Base-by-base conservation (phyloP, 2,797 vertebrate species). In the Petrocephalus schoutedeni region DNA sequence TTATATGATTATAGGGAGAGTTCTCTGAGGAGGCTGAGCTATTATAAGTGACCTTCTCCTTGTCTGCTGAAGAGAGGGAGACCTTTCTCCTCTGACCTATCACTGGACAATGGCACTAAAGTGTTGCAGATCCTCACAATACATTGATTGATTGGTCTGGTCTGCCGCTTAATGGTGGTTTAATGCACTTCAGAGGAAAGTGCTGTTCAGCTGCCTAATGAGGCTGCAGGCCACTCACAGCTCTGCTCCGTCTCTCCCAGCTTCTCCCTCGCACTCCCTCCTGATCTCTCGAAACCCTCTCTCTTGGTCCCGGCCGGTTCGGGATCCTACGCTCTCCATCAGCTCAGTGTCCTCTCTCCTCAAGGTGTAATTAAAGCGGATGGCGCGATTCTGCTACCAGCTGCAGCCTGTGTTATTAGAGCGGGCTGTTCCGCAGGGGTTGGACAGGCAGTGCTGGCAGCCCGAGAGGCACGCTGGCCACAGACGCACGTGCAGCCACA, bases 341-440 rank as follows among this genome's bases (percentile, higher is more conserved):
- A 87, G 32, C 59, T 87, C 51, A 9, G 23, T 80, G 23, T 8
- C 21, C 23, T 6, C 41, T 16, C 7, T 14, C 77, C 77, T n/a
- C 45, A 83, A 1, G 21, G 10, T 16, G 54, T 53, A 64, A 49
- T 88, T 88, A 84, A 53, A 88, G 19, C n/a, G 64, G 12, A 88
- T n/a, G 36, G n/a, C 51, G 21, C 36, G n/a, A 59, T 61, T n/a
- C 8, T 23, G 21, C 23, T 3, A 83, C 56, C 56, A 10, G 1
- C 87, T 51, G n/a, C 56, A 53, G 41, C 51, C 56, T 64, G 7
- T 21, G 53, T 87, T 53, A 84, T 89, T 88, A 86, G 51, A 10
- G 10, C 41, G 61, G 45, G 58, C 87, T 67, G 64, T 67, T 67
- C 64, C 10, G 4, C 64, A 32, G 28, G 23, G 64, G 64, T 67